phyloP scores from a whole-genome alignment of 2,888 invertebrate genomes.

The Ctenicera cuprea region DNA sequence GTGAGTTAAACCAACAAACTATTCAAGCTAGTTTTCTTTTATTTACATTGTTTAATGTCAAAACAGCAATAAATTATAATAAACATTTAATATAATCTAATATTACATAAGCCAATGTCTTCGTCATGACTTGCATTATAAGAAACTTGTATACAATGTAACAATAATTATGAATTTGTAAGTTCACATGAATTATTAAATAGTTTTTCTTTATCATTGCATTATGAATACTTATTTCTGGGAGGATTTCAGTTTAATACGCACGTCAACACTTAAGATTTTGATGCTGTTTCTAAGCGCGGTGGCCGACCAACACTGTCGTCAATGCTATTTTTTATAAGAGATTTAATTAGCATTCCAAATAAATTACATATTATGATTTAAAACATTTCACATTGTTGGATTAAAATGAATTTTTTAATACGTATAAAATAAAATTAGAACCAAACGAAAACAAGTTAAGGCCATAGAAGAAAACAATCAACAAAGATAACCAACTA shows the following conservation, averaged over 20 bases:
- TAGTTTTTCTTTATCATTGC: neutral
- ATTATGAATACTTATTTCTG: too few species aligned
- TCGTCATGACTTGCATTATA: conserved; percentile 13
- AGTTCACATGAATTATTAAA: neutral
- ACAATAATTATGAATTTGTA: neutral
- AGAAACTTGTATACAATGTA: neutral
- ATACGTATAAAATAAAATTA: neutral
- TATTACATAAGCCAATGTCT: conserved; percentile 16
- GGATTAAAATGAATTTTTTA: too few species aligned
- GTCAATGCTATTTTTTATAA: too few species aligned
- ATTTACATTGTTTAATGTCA: neutral
- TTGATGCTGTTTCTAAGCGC: too few species aligned
- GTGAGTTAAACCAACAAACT: conserved; percentile 7
- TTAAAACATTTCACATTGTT: too few species aligned
- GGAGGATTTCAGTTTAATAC: too few species aligned
- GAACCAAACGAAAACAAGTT: neutral
- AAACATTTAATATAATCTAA: conserved; percentile 1
- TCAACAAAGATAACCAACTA: neutral
- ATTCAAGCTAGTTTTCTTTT: neutral
- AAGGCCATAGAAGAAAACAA: neutral
- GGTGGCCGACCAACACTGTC: too few species aligned
- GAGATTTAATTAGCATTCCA: too few species aligned
- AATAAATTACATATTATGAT: too few species aligned
- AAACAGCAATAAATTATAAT: too few species aligned
- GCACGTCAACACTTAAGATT: too few species aligned